Evolutionary conservation across 2,797 vertebrate genomes (phyloP).

Genomic region (Hydrocynus forskahlii): DNA sequence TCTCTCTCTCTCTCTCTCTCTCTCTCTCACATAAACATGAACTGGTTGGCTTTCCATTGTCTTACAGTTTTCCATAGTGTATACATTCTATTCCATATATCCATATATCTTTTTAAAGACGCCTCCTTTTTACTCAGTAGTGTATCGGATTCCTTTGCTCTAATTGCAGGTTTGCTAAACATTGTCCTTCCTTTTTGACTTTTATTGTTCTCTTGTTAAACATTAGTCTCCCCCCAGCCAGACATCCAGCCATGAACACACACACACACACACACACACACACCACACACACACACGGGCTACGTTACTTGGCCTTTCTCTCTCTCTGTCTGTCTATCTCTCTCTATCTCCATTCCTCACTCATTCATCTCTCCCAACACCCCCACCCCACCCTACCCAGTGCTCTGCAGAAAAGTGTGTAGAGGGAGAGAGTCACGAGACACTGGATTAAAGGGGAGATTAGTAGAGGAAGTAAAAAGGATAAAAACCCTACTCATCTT

Average conservation of each 20-base stretch:
- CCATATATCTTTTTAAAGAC: conserved; percentile 54
- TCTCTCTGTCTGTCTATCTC: conserved; percentile 20
- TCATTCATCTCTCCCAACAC: too few relatives aligned
- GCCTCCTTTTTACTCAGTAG: conserved; percentile 11
- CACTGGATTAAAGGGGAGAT: conserved; percentile 59
- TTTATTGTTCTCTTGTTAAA: too few relatives aligned
- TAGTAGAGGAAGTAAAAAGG: conserved; percentile 60
- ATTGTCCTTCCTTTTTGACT: too few relatives aligned
- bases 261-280: conserved; percentile 23
- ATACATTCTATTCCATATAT: conserved; percentile 10
- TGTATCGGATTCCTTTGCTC: conserved; percentile 16
- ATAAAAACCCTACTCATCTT: conserved; percentile 18
- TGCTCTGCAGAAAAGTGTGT: conserved; percentile 80
- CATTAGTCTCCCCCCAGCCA: too few relatives aligned
- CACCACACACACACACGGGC: conserved; percentile 11
- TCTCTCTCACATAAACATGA: conserved; percentile 19
- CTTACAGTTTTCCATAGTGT: conserved; percentile 7
- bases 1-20: conserved; percentile 55
- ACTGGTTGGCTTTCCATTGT: conserved; percentile 57
- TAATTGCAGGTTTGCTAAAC: background rate
- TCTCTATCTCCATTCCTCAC: conserved; percentile 66
- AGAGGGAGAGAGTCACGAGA: conserved; percentile 70
- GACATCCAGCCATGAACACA: background rate
- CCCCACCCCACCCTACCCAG: too few relatives aligned
- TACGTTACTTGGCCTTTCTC: conserved; percentile 12